Conservation (phyloP, 2,113 vertebrate genomes). For the Nesogale talazaci region DNA sequence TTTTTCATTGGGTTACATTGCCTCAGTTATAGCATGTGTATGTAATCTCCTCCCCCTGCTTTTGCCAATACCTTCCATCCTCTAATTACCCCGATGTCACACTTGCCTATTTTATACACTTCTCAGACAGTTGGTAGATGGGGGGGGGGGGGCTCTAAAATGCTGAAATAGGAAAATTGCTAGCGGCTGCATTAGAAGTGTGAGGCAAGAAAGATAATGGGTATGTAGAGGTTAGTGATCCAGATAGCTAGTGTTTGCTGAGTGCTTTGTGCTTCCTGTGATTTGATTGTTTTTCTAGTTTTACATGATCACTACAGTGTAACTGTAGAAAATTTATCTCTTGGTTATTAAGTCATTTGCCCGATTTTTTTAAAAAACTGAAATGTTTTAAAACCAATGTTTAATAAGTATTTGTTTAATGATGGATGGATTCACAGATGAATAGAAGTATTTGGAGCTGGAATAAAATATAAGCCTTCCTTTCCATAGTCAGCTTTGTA, state of each 20-base stretch:
- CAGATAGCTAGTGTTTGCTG: background rate
- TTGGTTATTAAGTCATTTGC: constrained; percentile 1
- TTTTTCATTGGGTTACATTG: background rate
- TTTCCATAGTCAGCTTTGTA: background rate
- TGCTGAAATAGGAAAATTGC: background rate
- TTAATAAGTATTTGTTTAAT: background rate
- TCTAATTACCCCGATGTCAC: background rate
- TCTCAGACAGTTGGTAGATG: background rate
- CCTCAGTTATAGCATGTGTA: background rate
- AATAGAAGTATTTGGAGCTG: background rate
- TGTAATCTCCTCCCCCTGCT: background rate
- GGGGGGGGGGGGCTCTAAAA: background rate
- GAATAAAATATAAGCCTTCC: background rate
- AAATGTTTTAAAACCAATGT: background rate
- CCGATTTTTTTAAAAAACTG: constrained; percentile 18
- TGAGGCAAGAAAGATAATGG: background rate
- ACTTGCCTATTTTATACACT: background rate
- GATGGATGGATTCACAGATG: too few species aligned
- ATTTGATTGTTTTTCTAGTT: background rate
- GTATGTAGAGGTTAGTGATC: background rate
- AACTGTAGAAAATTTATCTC: constrained; percentile 8
- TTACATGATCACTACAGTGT: background rate
- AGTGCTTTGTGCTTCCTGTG: background rate
- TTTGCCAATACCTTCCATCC: background rate
- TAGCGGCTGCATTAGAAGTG: background rate